These are phyloP conservation scores for Notoglanidium macrostoma DNA, from an alignment of 2,797 vertebrate species.

Conservation along the genomic window DNA sequence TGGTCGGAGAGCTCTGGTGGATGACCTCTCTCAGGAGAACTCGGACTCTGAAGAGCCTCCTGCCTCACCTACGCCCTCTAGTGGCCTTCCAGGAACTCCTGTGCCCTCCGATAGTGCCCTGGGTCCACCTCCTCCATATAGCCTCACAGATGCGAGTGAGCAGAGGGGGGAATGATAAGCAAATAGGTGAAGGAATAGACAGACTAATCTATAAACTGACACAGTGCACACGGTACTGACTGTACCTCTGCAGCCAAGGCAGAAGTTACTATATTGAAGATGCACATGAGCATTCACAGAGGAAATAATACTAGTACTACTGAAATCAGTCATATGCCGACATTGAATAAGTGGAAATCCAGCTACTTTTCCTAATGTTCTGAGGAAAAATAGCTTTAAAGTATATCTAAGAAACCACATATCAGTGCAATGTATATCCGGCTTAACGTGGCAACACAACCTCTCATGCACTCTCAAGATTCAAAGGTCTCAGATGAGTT, in stretches of 20 bases:
- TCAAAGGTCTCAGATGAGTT: constrained; percentile 4
- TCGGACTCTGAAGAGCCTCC: constrained; percentile 84
- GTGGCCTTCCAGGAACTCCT: constrained; percentile 73
- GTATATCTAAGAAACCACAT: constrained; percentile 51
- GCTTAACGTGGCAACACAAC: constrained; percentile 54
- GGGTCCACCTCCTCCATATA: constrained; percentile 74
- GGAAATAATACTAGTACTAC: constrained; percentile 41
- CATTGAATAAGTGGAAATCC: constrained; percentile 52
- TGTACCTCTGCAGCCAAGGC: constrained; percentile 50
- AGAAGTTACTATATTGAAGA: constrained; percentile 23
- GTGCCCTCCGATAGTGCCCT: constrained; percentile 66
- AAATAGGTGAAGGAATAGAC: constrained; percentile 5
- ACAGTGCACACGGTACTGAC: constrained; percentile 36
- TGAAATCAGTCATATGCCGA: constrained; percentile 37
- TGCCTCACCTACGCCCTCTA: constrained; percentile 75
- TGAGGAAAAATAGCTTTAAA: constrained; percentile 50
- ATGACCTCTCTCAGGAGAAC: constrained; percentile 86
- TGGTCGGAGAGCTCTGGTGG: constrained; percentile 83
- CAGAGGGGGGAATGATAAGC: constrained; percentile 41
- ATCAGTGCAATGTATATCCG: constrained; percentile 58
- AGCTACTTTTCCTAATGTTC: constrained; percentile 57
- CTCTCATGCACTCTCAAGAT: background rate
- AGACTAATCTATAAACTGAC: constrained; percentile 22
- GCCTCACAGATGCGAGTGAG: constrained; percentile 77
- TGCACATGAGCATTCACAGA: constrained; percentile 37